A percentile compares a stretch with the other conserved stretches of the same genome.
phyloP scores from a whole-genome alignment of 1,140 invertebrate species.

The Argopecten irradians region DNA sequence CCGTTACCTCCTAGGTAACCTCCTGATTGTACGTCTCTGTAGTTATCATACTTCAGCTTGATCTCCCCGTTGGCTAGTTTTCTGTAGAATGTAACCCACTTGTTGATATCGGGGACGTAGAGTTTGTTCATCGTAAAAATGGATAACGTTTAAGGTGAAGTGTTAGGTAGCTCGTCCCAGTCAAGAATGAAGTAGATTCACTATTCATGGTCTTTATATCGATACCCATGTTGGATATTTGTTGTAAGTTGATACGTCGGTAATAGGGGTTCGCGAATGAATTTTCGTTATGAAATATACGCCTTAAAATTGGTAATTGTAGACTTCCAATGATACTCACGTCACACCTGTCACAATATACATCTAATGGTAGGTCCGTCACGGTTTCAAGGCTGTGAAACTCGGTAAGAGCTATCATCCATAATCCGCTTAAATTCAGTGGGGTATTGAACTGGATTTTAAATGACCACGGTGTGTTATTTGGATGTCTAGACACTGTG shows the following conservation, averaged over 20 bases:
- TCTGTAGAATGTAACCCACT: conserved; percentile 23
- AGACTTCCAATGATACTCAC: too few relatives aligned
- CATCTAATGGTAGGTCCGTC: neutral
- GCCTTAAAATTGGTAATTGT: too few relatives aligned
- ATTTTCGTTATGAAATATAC: too few relatives aligned
- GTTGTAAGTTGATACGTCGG: neutral
- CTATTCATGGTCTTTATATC: too few relatives aligned
- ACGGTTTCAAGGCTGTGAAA: too few relatives aligned
- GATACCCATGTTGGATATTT: too few relatives aligned
- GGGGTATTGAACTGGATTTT: too few relatives aligned
- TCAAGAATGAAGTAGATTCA: too few relatives aligned
- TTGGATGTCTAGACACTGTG: too few relatives aligned
- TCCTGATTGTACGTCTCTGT: conserved; percentile 24
- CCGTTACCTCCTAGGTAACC: conserved; percentile 26
- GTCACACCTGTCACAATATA: neutral
- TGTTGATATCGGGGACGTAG: neutral
- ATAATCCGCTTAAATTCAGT: too few relatives aligned
- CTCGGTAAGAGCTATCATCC: too few relatives aligned
- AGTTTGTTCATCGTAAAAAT: conserved; percentile 9
- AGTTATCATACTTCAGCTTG: neutral
- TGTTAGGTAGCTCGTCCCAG: neutral
- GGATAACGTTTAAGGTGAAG: conserved; percentile 31
- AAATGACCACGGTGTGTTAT: too few relatives aligned
- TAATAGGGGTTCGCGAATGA: neutral
- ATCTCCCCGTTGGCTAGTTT: neutral